phyloP scores from a whole-genome alignment of 1,140 invertebrate genomes.

The Lordiphosa stackelbergi region DNA sequence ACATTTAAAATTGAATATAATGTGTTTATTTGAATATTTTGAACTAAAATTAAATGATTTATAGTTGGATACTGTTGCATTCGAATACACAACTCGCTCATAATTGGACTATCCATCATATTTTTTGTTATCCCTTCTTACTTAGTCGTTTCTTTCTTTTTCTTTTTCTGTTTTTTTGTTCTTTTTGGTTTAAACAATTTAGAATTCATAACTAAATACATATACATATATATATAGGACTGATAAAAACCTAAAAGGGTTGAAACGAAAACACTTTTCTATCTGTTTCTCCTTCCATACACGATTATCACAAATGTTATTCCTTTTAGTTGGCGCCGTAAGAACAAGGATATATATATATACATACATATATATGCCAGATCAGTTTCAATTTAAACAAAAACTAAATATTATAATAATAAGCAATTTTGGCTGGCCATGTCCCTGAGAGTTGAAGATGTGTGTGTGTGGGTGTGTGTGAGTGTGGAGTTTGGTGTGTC shows the following conservation, averaged over 20 bases:
- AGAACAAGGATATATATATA: constrained; percentile 24
- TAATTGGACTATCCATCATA: constrained; percentile 21
- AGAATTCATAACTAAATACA: constrained; percentile 33
- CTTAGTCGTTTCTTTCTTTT: constrained; percentile 35
- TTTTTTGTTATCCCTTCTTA: constrained; percentile 16
- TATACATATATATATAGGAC: constrained; percentile 29
- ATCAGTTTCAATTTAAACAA: constrained; percentile 6
- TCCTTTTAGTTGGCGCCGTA: constrained; percentile 44
- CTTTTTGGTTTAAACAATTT: constrained; percentile 6
- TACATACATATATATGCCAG: constrained; percentile 2
- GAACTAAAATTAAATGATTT: constrained; percentile 35
- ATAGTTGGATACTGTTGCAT: constrained; percentile 33
- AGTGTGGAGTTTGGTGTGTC: constrained; percentile 24
- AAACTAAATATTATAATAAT: constrained; percentile 13
- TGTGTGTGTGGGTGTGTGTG: constrained; percentile 3
- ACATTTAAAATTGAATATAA: constrained; percentile 26
- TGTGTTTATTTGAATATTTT: constrained; percentile 38
- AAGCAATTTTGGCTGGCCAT: constrained; percentile 13
- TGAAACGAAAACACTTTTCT: constrained; percentile 2
- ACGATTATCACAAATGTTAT: constrained; percentile 44
- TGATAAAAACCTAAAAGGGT: constrained; percentile 21
- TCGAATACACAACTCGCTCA: constrained; percentile 10
- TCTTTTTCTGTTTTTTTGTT: neutral
- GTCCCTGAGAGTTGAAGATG: constrained; percentile 11
- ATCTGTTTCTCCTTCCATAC: constrained; percentile 16